These are phyloP conservation scores for Sparidentex hasta DNA, from an alignment of 2,797 vertebrate genomes.

Conservation along the genomic window DNA sequence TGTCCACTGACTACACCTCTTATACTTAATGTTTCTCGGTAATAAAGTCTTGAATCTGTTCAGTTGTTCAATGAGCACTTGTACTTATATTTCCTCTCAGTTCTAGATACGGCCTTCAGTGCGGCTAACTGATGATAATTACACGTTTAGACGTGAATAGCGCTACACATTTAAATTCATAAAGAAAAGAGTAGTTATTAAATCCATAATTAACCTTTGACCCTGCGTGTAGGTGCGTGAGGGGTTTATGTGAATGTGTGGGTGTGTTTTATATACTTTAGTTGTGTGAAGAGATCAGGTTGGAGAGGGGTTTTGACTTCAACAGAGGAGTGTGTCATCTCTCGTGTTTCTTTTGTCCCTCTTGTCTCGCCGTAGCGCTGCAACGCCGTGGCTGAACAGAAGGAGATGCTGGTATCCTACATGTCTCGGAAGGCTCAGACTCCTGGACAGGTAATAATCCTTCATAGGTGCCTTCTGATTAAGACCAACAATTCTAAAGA, in stretches of 20 bases:
- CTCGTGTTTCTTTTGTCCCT: constrained; percentile 10
- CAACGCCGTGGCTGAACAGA: constrained; percentile 88
- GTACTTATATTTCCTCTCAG: constrained; percentile 11
- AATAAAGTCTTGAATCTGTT: constrained; percentile 37
- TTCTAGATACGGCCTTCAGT: constrained; percentile 87
- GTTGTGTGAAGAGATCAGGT: constrained; percentile 12
- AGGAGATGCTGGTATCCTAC: constrained; percentile 76
- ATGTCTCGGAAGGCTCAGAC: constrained; percentile 71
- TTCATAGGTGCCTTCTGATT: not conserved
- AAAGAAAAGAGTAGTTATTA: constrained; percentile 95
- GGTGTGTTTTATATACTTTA: constrained; percentile 22
- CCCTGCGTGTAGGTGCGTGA: constrained; percentile 53
- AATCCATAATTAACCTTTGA: constrained; percentile 95
- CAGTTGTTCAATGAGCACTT: constrained; percentile 8
- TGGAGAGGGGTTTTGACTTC: constrained; percentile 10
- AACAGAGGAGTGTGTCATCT: not conserved
- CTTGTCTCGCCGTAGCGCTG: constrained; percentile 84
- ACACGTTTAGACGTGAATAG: constrained; percentile 91
- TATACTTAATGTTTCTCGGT: constrained; percentile 18
- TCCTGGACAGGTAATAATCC: constrained; percentile 87
- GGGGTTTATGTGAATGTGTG: constrained; percentile 13
- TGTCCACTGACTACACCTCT: not conserved
- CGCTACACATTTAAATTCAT: constrained; percentile 95
- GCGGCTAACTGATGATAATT: constrained; percentile 94
- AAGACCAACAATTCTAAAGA: not conserved